Evolutionary conservation across 2,888 invertebrate species (phyloP).

Genomic region (Amiota minor): DNA sequence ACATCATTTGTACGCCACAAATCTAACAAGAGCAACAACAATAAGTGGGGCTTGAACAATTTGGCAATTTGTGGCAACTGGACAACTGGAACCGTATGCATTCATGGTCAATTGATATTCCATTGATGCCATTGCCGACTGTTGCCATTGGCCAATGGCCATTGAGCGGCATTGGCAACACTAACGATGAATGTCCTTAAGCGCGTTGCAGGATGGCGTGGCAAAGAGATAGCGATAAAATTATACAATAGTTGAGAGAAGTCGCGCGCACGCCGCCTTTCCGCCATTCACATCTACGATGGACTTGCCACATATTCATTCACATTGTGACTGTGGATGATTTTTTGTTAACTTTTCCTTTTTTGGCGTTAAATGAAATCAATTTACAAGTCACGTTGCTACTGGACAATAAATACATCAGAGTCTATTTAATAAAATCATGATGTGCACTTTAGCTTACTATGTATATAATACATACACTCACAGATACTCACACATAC

Average conservation of each 20-base stretch:
- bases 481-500: conserved; percentile 35
- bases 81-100: conserved; percentile 39
- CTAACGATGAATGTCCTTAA: conserved; percentile 65
- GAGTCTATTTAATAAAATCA: conserved; percentile 73
- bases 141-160: conserved; percentile 60
- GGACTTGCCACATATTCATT: no score
- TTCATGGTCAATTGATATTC: conserved; percentile 58
- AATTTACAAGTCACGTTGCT: conserved; percentile 72
- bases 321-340: conserved; percentile 30
- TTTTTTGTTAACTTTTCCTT: conserved; percentile 64
- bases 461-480: conserved; percentile 42
- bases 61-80: conserved; percentile 59
- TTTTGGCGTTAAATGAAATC: conserved; percentile 66
- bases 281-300: conserved; percentile 2
- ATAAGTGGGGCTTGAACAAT: conserved; percentile 42
- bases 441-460: conserved; percentile 68
- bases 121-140: conserved; percentile 51
- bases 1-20: conserved; percentile 54
- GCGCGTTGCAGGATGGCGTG: conserved; percentile 45
- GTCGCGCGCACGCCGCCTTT: conserved; percentile 23
- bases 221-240: conserved; percentile 46
- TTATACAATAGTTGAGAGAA: conserved; percentile 45
- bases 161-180: conserved; percentile 46
- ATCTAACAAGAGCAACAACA: conserved; percentile 30
- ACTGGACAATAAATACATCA: conserved; percentile 72